Percentiles rank a stretch among this genome's conserved stretches.
These are phyloP conservation scores for Sus scrofa DNA, from an alignment of 2,113 vertebrate genomes.

Conservation along the genomic window T2T-Sscrofa CM000814.6:89636001-89636500, in stretches of 20 bases:
- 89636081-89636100: not conserved
- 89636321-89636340: not conserved
- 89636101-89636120: not conserved
- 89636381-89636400: not conserved
- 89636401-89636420: not conserved
- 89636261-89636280: not conserved
- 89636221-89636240: not conserved
- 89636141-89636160: not conserved
- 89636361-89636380: not conserved
- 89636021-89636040: not conserved
- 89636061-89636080: not conserved
- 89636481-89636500: not conserved
- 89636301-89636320: not conserved
- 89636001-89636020: slow-evolving; percentile 26
- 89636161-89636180: not conserved
- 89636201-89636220: not conserved
- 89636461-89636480: not conserved
- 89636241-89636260: not conserved
- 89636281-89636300: not conserved
- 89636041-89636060: not conserved
- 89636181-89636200: not conserved
- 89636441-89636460: not conserved
- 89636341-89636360: not conserved
- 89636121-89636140: not conserved
- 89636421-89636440: not conserved